Conservation (phyloP, 1,140 invertebrate genomes). For the Tetramorium simillimum region DNA sequence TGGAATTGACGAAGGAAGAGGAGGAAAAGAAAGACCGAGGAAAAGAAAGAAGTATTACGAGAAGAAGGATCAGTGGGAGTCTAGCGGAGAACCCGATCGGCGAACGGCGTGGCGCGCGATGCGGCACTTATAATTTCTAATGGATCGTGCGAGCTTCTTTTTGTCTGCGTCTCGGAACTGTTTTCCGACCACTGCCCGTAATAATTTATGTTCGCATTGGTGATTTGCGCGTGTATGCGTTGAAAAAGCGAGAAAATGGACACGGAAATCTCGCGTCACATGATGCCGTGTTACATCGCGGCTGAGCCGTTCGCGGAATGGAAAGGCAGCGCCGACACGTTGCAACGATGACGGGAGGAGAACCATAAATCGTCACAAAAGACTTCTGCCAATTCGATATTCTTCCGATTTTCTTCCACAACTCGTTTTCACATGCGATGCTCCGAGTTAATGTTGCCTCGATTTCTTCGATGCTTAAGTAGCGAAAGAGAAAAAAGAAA, state of each 20-base stretch:
- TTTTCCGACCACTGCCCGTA: conserved; percentile 50
- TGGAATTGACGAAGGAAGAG: neutral
- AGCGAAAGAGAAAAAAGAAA: no score
- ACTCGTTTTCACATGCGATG: neutral
- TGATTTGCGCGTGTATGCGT: conserved; percentile 37
- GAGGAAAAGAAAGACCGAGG: neutral
- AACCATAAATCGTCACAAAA: conserved; percentile 40
- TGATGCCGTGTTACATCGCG: neutral
- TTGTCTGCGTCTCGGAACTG: conserved; percentile 43
- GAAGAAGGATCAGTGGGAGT: conserved; percentile 14
- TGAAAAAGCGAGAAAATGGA: conserved; percentile 66
- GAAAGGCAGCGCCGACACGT: conserved; percentile 22
- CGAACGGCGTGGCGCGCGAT: conserved; percentile 25
- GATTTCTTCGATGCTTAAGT: neutral
- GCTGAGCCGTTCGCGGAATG: conserved; percentile 59
- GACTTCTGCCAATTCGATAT: conserved; percentile 34
- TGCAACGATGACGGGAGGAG: neutral
- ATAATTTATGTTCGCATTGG: conserved; percentile 75
- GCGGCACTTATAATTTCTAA: conserved; percentile 80
- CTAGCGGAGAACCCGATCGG: neutral
- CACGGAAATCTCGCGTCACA: conserved; percentile 3
- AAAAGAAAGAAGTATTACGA: conserved; percentile 3
- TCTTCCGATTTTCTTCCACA: neutral
- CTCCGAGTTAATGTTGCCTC: neutral
- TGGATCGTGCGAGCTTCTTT: conserved; percentile 66